Percentiles rank a stretch among this genome's conserved stretches.
Conservation (phyloP, 2,113 vertebrate genomes). For the Elephas maximus region DNA sequence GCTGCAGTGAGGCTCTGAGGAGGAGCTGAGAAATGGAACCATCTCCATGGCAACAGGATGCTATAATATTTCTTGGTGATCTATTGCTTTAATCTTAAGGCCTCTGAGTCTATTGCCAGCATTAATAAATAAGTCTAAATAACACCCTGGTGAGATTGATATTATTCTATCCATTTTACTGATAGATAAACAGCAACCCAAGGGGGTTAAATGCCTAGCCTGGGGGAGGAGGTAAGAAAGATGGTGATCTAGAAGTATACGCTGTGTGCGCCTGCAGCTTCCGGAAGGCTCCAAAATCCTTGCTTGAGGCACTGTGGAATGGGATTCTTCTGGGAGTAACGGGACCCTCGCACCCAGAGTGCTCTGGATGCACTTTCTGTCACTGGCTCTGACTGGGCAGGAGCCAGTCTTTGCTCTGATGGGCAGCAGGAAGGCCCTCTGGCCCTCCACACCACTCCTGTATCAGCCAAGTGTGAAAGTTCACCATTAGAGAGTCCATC, state of each 20-base stretch:
- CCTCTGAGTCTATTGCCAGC: constrained; percentile 72
- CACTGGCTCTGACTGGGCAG: not conserved
- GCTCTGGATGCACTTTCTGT: not conserved
- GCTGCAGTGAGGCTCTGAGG: not conserved
- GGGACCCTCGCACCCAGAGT: not conserved
- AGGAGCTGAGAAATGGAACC: constrained; percentile 24
- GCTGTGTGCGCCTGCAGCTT: not conserved
- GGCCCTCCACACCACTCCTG: no score
- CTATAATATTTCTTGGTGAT: constrained; percentile 73
- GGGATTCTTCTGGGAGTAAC: not conserved
- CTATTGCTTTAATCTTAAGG: constrained; percentile 79
- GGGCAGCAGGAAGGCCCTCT: fast-evolving
- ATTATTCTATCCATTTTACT: constrained; percentile 78
- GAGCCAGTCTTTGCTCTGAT: no score
- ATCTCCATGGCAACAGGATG: constrained; percentile 68
- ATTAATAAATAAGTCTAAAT: constrained; percentile 77
- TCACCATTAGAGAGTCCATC: not conserved
- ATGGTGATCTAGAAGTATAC: not conserved
- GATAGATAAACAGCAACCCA: constrained; percentile 55
- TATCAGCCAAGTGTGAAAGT: not conserved
- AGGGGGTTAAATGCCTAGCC: not conserved
- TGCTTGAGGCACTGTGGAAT: not conserved
- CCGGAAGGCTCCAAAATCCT: not conserved
- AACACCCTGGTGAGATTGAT: constrained; percentile 73
- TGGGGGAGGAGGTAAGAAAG: not conserved